These are phyloP conservation scores for Gila robusta DNA, from an alignment of 2,797 vertebrate species.

Conservation along the genomic window DNA sequence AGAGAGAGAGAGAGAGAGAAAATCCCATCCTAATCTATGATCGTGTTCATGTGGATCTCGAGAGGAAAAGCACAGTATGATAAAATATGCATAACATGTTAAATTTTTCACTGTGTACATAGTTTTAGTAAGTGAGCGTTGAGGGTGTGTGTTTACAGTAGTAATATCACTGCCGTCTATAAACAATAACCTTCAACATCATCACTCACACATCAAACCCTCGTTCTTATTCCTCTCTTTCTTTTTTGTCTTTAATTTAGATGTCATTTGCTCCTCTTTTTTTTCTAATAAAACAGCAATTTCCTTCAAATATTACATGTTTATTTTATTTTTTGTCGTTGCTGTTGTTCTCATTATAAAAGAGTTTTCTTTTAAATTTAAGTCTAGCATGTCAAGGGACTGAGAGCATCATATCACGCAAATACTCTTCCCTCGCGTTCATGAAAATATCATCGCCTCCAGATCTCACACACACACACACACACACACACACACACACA, in stretches of 20 bases:
- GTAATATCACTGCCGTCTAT: conserved; percentile 39
- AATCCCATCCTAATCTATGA: conserved; percentile 53
- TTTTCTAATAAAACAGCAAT: conserved; percentile 36
- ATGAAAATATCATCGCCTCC: too few species aligned
- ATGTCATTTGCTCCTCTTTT: conserved; percentile 32
- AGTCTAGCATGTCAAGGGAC: conserved; percentile 27
- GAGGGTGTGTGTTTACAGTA: conserved; percentile 47
- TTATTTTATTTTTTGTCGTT: neutral
- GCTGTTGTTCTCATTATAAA: conserved; percentile 32
- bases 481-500: neutral
- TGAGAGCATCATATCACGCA: neutral
- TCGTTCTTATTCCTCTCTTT: neutral
- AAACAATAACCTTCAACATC: conserved; percentile 37
- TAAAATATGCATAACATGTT: conserved; percentile 66
- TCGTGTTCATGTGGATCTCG: conserved; percentile 57
- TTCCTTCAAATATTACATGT: conserved; percentile 32
- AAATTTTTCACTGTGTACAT: conserved; percentile 58
- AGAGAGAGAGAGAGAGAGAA: neutral
- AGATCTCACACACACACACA: neutral
- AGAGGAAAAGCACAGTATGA: conserved; percentile 58
- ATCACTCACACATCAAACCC: conserved; percentile 39
- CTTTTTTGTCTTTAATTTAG: conserved; percentile 25
- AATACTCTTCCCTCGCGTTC: too few species aligned
- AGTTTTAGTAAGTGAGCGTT: conserved; percentile 52
- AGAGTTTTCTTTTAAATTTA: conserved; percentile 4